A percentile compares a stretch with the other conserved stretches of the same genome.
These are phyloP conservation scores for Haliclystus octoradiatus DNA, from an alignment of 30 jellyfish, hydroid and myxozoan species.

Conservation along the genomic window DNA sequence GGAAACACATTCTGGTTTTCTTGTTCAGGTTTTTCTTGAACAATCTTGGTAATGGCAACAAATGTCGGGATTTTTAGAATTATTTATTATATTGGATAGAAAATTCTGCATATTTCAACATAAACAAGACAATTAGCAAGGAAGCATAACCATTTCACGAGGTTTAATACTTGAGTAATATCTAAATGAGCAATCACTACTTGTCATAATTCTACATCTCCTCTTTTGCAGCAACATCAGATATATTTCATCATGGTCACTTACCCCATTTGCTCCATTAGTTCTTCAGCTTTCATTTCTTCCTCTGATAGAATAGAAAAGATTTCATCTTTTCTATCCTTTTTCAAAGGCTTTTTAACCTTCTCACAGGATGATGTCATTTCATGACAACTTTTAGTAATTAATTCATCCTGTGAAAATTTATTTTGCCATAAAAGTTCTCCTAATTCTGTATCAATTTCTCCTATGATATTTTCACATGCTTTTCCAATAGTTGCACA, in stretches of 20 bases:
- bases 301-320: slow-evolving; percentile 63
- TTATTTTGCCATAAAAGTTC: slow-evolving; percentile 77
- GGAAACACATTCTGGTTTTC: no score
- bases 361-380: slow-evolving; percentile 50
- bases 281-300: slow-evolving; percentile 58
- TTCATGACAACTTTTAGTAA: slow-evolving; percentile 61
- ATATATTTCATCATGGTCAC: neutral
- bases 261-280: slow-evolving; percentile 84
- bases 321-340: slow-evolving; percentile 56
- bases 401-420: slow-evolving; percentile 28
- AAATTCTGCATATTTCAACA: neutral
- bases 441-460: slow-evolving; percentile 83
- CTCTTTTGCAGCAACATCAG: no score
- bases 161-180: neutral
- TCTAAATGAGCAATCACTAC: no score
- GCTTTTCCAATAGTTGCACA: slow-evolving; percentile 81
- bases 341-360: slow-evolving; percentile 24
- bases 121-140: neutral
- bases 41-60: no score
- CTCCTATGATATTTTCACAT: slow-evolving; percentile 84
- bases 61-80: neutral
- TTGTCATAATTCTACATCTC: no score
- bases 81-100: neutral
- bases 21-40: no score
- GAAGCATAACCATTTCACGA: neutral